Conservation (phyloP, 1,140 invertebrate species). For the Drosophila nannoptera region DNA sequence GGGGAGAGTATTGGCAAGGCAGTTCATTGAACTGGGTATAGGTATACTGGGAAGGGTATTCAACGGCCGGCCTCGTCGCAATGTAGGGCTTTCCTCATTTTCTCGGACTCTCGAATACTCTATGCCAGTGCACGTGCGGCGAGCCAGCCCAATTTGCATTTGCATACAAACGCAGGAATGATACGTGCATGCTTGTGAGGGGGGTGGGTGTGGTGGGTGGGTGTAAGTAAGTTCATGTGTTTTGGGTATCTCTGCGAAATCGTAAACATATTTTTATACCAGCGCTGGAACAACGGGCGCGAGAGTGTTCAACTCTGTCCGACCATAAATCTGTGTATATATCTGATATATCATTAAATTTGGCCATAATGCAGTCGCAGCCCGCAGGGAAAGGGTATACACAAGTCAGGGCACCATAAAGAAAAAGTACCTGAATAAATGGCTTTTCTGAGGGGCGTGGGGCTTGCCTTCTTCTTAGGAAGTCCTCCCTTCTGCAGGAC, state of each 20-base stretch:
- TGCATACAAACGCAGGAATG: not conserved
- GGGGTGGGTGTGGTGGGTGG: not conserved
- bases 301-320: not conserved
- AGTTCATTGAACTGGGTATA: no score
- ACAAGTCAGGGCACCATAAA: no score
- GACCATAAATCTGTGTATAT: not conserved
- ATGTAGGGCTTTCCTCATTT: not conserved
- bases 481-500: no score
- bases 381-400: no score
- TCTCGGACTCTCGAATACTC: constrained; percentile 52
- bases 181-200: not conserved
- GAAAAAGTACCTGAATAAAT: no score
- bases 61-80: not conserved
- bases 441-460: no score
- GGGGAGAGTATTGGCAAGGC: no score
- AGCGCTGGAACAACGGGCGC: constrained; percentile 21
- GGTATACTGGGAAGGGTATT: no score
- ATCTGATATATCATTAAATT: no score
- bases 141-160: constrained; percentile 44
- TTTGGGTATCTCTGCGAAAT: not conserved
- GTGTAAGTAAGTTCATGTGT: not conserved
- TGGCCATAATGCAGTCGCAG: no score
- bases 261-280: constrained; percentile 51
- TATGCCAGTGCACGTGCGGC: constrained; percentile 42
- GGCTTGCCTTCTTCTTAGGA: no score